Evolutionary conservation across 2,113 vertebrate species (phyloP), one percentile per base, ranked within the genome.

Genomic region (Trematomus loennbergii): DNA sequence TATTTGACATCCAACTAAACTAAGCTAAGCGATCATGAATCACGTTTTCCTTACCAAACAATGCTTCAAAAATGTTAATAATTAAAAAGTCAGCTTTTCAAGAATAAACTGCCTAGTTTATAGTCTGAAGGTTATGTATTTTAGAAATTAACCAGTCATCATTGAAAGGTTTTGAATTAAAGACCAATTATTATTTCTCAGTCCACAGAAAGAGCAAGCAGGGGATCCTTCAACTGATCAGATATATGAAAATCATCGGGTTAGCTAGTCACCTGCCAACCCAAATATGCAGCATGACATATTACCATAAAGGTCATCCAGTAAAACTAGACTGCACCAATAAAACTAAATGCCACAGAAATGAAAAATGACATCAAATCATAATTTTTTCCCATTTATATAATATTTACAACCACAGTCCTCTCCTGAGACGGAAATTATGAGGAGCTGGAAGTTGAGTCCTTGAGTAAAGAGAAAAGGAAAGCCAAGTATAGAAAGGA

Each of bases 301-400:
- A 73, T 48, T 53, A 57, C 73, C 55, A 62, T 71, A 81, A 88
- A 89, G 87, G 81, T 87, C 79, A 83, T 71, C 72, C 53, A 49
- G 76, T 76, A 73, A 87, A 82, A 78, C 58, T 43, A 53, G 53
- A 87, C 61, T n/a, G 58, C 87, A 80, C 80, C 77, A 79, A 81
- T 87, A 75, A 85, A 84, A 62, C 61, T 46, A 88, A 90, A 88
- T 80, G 82, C 72, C 86, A 81, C 40, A 29, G 40, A 81, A 72
- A 48, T 20, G 43, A 45, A 72, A 82, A 82, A 64, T 36, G 71
- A 60, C 62, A 70, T 65, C 16, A 62, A 36, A 74, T 72, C 65
- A 13, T n/a, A 60, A 40, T 48, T 79, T 87, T 22, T 52, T 59
- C 46, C 50, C 18, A 64, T 29, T 78, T 72, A 78, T 22, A 48